Evolutionary conservation across 1,140 invertebrate species (phyloP).

Genomic region (Capitella teleta): DNA sequence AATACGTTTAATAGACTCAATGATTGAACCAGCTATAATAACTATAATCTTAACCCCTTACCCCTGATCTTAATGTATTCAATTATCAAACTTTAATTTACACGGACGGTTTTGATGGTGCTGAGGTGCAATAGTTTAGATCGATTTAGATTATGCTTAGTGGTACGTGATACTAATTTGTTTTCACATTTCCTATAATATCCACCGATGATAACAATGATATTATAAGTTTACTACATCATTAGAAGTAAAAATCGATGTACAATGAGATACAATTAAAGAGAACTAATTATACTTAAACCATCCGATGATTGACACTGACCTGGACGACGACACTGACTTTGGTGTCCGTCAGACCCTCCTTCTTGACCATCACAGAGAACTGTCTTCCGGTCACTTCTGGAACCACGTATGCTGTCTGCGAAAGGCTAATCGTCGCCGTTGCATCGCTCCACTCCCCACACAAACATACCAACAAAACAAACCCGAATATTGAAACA

Average conservation of each 20-base stretch:
- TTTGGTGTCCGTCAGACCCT: neutral
- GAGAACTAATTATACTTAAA: neutral
- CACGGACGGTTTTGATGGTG: neutral
- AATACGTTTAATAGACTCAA: too few species aligned
- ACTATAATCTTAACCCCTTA: too few species aligned
- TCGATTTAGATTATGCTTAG: neutral
- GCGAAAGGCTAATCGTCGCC: too few species aligned
- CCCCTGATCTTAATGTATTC: too few species aligned
- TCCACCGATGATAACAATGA: neutral
- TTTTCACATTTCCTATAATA: neutral
- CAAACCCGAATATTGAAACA: too few species aligned
- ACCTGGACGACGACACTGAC: constrained; percentile 4
- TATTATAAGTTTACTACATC: neutral
- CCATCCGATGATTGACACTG: neutral
- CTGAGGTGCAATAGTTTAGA: neutral
- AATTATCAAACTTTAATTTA: too few species aligned
- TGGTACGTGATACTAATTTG: neutral
- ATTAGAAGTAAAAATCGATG: neutral
- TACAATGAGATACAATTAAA: neutral
- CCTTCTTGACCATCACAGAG: neutral
- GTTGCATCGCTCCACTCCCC: too few species aligned
- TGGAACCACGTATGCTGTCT: neutral
- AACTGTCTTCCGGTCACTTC: neutral
- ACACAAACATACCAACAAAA: too few species aligned
- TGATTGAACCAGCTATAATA: too few species aligned